Conservation (phyloP, 1,140 invertebrate species). For the Carposina sasakii region DNA sequence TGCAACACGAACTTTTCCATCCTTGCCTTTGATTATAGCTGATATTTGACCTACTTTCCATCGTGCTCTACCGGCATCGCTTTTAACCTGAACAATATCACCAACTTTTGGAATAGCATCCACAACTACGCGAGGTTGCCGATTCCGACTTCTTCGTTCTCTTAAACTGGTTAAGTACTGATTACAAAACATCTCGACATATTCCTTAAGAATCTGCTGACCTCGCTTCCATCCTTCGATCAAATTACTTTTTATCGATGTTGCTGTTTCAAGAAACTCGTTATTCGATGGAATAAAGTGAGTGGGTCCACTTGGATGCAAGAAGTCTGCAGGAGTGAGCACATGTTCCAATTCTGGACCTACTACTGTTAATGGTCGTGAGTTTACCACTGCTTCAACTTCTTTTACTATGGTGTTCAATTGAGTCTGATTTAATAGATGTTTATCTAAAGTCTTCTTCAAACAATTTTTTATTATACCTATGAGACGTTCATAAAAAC, state of each 20-base stretch:
- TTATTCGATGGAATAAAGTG: background rate
- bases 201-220: background rate
- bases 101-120: background rate
- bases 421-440: background rate
- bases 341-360: background rate
- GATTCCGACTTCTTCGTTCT: background rate
- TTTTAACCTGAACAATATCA: slow-evolving; percentile 7
- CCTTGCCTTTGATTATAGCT: background rate
- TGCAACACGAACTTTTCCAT: slow-evolving; percentile 7
- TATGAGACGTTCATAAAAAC: slow-evolving; percentile 8
- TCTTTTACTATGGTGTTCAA: slow-evolving; percentile 1
- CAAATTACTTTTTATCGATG: background rate
- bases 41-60: slow-evolving; percentile 12
- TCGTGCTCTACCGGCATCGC: background rate
- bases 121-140: background rate
- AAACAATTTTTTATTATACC: slow-evolving; percentile 7
- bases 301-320: background rate
- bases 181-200: slow-evolving; percentile 2
- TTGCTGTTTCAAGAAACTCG: background rate
- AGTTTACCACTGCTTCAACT: slow-evolving; percentile 6
- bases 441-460: slow-evolving; percentile 7
- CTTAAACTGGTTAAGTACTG: slow-evolving; percentile 6
- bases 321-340: slow-evolving; percentile 4
- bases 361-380: slow-evolving; percentile 5
- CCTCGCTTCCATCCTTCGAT: slow-evolving; percentile 1